Conservation (phyloP, 2,888 invertebrate genomes). For the Coecobrya sp. region DNA sequence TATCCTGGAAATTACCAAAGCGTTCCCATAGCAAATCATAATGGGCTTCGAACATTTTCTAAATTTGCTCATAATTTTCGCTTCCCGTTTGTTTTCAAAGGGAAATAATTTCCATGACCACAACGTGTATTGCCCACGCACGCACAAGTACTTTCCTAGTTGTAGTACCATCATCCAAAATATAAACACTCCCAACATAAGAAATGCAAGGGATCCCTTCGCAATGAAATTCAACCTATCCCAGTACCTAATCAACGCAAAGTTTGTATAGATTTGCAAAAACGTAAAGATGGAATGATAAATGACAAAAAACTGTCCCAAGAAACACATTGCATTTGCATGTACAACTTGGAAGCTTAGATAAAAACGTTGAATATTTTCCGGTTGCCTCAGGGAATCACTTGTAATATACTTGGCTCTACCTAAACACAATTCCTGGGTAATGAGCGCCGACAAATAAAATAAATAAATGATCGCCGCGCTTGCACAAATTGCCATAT, state of each 20-base stretch:
- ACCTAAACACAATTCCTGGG: not conserved
- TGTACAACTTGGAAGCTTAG: not conserved
- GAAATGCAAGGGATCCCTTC: not conserved
- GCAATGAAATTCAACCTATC: not conserved
- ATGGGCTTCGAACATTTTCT: not conserved
- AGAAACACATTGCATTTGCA: not conserved
- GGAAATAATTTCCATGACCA: no score
- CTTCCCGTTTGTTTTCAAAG: no score
- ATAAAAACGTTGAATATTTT: no score
- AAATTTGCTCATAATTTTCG: not conserved
- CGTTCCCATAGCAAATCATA: not conserved
- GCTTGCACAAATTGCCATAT: not conserved
- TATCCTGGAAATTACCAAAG: not conserved
- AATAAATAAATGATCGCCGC: not conserved
- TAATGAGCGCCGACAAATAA: not conserved
- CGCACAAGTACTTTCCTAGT: constrained; percentile 6
- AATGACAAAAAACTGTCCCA: not conserved
- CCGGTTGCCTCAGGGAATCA: not conserved
- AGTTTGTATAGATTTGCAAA: not conserved
- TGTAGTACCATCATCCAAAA: not conserved
- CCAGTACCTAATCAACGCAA: not conserved
- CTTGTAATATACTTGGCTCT: not conserved
- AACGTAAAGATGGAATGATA: not conserved
- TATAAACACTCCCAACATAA: not conserved
- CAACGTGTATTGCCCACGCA: not conserved